Evolutionary conservation across 2,797 vertebrate genomes (phyloP).

Genomic region (Fundulus diaphanus): DNA sequence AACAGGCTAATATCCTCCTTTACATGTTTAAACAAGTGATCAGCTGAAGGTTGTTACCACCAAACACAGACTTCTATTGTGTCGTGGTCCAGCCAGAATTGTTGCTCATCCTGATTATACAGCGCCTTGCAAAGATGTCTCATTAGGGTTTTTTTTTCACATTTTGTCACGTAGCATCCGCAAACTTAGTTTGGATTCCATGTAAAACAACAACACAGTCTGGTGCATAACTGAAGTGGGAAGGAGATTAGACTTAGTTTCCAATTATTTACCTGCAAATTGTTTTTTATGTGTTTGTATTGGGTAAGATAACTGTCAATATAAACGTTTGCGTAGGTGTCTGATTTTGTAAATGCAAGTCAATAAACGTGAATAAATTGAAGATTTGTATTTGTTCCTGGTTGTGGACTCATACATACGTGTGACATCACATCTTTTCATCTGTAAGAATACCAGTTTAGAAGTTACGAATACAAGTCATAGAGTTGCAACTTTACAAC

Average conservation of each 20-base stretch:
- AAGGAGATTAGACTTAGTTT: neutral
- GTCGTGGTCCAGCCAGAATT: neutral
- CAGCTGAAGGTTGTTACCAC: neutral
- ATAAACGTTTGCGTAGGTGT: too few relatives aligned
- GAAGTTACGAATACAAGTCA: too few relatives aligned
- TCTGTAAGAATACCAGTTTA: too few relatives aligned
- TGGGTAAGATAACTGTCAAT: too few relatives aligned
- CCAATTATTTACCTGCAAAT: too few relatives aligned
- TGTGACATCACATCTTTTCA: too few relatives aligned
- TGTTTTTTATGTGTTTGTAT: too few relatives aligned
- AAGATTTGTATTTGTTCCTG: too few relatives aligned
- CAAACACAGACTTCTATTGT: neutral
- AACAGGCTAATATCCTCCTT: neutral
- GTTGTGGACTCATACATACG: too few relatives aligned
- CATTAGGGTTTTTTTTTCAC: neutral
- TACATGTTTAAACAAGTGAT: slow-evolving; percentile 10
- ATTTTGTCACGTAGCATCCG: neutral
- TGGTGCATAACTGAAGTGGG: neutral
- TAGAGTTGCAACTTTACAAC: too few relatives aligned
- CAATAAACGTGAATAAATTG: too few relatives aligned
- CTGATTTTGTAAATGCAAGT: too few relatives aligned
- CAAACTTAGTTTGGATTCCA: neutral
- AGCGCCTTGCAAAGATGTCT: neutral
- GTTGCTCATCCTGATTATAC: neutral
- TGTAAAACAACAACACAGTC: neutral